Percentiles rank a stretch among this genome's conserved stretches.
Evolutionary conservation across 2,113 vertebrate genomes (phyloP).

Genomic region (Asarcornis scutulata): DNA sequence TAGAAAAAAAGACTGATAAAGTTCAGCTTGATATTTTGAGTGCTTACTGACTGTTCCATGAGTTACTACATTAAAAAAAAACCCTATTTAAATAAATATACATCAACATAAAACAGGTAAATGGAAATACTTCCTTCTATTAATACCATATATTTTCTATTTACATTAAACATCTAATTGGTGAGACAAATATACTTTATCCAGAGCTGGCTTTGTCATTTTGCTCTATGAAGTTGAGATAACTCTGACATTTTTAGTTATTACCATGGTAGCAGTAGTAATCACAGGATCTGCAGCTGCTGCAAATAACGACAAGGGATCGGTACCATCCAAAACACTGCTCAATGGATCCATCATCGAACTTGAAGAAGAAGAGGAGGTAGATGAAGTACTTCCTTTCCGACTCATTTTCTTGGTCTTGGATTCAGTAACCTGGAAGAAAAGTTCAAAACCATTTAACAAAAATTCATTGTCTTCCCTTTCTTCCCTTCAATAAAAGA

Average conservation of each 20-base stretch:
- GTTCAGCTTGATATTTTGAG: neutral
- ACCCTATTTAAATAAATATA: neutral
- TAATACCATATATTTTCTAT: neutral
- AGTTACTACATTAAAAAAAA: neutral
- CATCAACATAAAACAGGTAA: neutral
- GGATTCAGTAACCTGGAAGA: conserved; percentile 88
- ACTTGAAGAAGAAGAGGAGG: conserved; percentile 91
- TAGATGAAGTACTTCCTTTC: conserved; percentile 94
- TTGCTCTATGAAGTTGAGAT: neutral
- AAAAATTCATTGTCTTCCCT: neutral
- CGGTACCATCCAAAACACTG: conserved; percentile 92
- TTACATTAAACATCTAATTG: neutral
- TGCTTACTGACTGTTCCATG: neutral
- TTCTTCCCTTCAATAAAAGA: neutral
- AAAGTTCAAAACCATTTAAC: neutral
- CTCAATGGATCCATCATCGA: conserved; percentile 89
- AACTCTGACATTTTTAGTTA: neutral
- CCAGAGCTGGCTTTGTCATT: neutral
- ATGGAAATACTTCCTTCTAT: neutral
- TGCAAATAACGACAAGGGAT: conserved; percentile 93
- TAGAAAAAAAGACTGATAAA: neutral
- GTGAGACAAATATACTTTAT: neutral
- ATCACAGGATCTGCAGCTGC: conserved; percentile 80
- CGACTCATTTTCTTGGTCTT: conserved; percentile 87
- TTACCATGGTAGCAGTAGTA: conserved; percentile 60